phyloP scores from a whole-genome alignment of 2,113 vertebrate species.

The Amblyopsis rosae region DNA sequence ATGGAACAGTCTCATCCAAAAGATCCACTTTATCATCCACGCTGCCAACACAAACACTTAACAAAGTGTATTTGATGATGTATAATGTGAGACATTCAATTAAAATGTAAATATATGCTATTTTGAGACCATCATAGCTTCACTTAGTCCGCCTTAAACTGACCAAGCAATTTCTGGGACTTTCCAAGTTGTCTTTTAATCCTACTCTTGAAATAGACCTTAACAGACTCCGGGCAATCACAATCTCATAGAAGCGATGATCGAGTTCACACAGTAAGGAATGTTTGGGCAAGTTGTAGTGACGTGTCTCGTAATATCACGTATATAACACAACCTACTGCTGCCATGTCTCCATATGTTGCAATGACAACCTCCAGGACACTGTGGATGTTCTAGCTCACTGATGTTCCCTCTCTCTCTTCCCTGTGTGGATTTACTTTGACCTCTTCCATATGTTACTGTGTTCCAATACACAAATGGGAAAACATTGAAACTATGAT shows the following conservation, averaged over 20 bases:
- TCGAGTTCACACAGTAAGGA: slow-evolving; percentile 14
- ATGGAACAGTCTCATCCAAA: no score
- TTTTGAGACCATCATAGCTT: slow-evolving; percentile 21
- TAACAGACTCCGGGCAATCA: slow-evolving; percentile 28
- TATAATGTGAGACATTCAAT: slow-evolving; percentile 13
- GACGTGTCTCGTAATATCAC: neutral
- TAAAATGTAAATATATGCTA: slow-evolving; percentile 8
- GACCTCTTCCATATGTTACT: slow-evolving; percentile 24
- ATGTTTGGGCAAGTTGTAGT: neutral
- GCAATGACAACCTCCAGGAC: no score
- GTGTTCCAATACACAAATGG: slow-evolving; percentile 20
- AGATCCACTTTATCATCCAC: neutral
- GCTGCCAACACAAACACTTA: neutral
- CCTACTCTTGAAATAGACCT: slow-evolving; percentile 48
- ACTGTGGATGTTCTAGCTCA: no score
- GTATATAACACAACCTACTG: neutral
- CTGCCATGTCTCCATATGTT: neutral
- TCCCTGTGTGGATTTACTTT: neutral
- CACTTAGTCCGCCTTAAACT: slow-evolving; percentile 43
- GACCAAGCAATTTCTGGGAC: slow-evolving; percentile 52
- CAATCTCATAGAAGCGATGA: slow-evolving; percentile 3
- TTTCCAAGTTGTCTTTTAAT: slow-evolving; percentile 54
- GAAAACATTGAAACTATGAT: no score
- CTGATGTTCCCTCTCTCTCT: no score
- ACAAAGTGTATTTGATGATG: neutral